Base-by-base conservation (phyloP, 2,797 vertebrate genomes). In the Pangasius mekongensis region DNA sequence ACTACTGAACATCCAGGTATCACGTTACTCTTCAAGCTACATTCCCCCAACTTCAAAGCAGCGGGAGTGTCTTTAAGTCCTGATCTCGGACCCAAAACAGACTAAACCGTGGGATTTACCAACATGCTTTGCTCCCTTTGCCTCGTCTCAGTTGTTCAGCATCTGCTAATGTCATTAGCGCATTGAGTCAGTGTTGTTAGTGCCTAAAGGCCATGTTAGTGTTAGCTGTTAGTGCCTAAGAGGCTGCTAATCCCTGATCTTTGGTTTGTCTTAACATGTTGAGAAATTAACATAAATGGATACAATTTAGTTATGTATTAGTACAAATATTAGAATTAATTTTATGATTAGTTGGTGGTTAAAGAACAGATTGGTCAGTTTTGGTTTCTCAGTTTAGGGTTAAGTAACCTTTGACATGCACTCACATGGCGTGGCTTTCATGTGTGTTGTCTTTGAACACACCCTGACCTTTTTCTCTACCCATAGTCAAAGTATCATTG, bases 371-470 rank as follows among this genome's bases (percentile, higher is more conserved):
- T 18, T 52, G 62, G 47, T 84, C 24, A 14, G 18, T 13, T 76
- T 76, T n/a, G 86, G 30, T 22, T 87, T 56, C 58, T 3, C 18
- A 9, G 22, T 39, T 69, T 39, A 67, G 33, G 5, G 36, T 69
- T 85, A 84, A 62, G 33, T 87, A 84, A 87, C 81, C 39, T 83
- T 66, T 85, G 83, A 88, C 83, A 69, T 16, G 3, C 62, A 67
- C 39, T 22, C 80, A 74, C 67, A 77, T 85, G 47, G 58, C 52
- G 18, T 20, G 39, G n/a, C 52, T 91, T 92, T 93, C 89, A 87
- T 93, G 91, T 89, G 88, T 62, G 90, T 93, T 91, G 93, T 90
- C 87, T 66, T 30, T 76, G 76, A 91, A 90, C 58, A 87, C 58
- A 84, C 86, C 77, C 87, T 89, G 90, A 76, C 67, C 36, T 69